These are phyloP conservation scores for Athene noctua DNA, from an alignment of 2,113 vertebrate species.

Conservation along the genomic window DNA sequence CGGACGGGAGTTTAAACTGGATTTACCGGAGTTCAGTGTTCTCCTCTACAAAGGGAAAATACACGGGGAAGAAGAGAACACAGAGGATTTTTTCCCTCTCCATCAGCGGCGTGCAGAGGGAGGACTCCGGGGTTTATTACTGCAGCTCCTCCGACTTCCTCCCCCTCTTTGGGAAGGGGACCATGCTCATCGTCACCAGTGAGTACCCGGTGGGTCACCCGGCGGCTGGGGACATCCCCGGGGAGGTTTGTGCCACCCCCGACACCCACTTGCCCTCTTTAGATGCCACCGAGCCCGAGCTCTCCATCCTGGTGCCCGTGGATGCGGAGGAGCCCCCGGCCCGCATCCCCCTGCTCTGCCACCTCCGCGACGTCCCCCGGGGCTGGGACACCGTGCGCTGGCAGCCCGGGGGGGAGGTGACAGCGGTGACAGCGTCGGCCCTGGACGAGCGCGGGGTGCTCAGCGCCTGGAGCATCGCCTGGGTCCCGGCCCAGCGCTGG, in stretches of 20 bases:
- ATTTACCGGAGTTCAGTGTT: fast-evolving
- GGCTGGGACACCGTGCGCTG: background rate
- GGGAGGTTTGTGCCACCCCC: background rate
- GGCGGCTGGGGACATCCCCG: background rate
- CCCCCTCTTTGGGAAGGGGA: background rate
- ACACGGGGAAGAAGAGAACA: fast-evolving
- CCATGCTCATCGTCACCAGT: background rate
- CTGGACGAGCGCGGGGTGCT: background rate
- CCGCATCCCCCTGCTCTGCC: background rate
- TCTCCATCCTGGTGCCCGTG: background rate
- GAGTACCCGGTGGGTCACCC: background rate
- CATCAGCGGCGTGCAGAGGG: background rate
- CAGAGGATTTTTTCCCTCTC: fast-evolving
- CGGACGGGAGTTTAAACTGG: background rate
- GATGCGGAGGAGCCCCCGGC: fast-evolving
- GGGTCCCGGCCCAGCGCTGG: background rate
- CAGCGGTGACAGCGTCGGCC: fast-evolving
- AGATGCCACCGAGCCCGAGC: background rate
- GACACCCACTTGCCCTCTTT: background rate
- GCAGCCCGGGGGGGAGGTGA: background rate
- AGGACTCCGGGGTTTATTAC: background rate
- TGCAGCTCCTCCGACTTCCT: fast-evolving
- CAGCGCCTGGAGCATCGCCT: background rate
- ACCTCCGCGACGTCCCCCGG: background rate
- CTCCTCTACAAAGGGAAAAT: fast-evolving